These are phyloP conservation scores for Theristicus caerulescens DNA, from an alignment of 2,113 vertebrate species.

Conservation along the genomic window DNA sequence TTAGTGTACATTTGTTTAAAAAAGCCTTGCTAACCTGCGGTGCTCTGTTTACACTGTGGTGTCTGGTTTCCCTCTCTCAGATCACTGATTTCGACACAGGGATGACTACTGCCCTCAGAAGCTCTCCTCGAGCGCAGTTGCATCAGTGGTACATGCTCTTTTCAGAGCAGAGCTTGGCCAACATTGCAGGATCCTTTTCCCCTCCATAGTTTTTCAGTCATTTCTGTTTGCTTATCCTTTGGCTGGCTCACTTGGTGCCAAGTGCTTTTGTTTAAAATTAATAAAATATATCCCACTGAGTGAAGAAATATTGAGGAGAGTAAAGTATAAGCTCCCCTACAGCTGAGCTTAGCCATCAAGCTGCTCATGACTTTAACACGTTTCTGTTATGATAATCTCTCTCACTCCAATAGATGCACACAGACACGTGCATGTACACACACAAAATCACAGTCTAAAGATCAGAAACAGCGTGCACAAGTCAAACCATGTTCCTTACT, in stretches of 20 bases:
- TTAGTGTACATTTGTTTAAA: neutral
- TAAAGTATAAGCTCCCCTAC: neutral
- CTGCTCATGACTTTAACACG: neutral
- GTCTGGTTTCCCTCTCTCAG: conserved; percentile 23
- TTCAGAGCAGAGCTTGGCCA: neutral
- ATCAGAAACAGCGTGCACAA: neutral
- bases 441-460: neutral
- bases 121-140: neutral
- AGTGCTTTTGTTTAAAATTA: conserved; percentile 14
- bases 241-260: neutral
- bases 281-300: conserved; percentile 19
- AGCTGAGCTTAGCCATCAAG: neutral
- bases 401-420: neutral
- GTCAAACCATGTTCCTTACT: neutral
- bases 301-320: conserved; percentile 25
- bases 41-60: neutral
- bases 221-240: conserved; percentile 41
- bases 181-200: neutral
- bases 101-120: neutral
- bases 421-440: too few species aligned
- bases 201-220: neutral
- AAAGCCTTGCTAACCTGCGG: neutral
- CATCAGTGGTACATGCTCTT: neutral
- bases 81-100: neutral
- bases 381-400: neutral